Base-by-base conservation (phyloP, 2,113 vertebrate species). In the Salvator merianae region DNA sequence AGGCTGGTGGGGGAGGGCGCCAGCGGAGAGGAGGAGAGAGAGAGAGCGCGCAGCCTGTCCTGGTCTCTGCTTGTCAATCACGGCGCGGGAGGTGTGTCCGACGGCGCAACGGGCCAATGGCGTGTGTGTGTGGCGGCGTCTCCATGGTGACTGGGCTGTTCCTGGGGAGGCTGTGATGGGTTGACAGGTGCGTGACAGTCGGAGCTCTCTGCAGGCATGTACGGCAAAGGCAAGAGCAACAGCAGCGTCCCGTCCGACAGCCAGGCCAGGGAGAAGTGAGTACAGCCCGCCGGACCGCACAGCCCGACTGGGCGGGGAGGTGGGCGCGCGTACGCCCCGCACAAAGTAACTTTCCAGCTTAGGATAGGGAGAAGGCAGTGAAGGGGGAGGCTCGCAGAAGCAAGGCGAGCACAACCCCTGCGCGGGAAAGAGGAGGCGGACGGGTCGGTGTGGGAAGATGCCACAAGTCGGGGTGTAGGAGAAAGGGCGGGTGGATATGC, bases 111-210 rank as follows among this genome's bases (percentile, higher is more conserved):
- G 94, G 94, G 94, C 98, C 98, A 98, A 98, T 98, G 91, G 96
- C 89, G 93, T 91, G 90, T 92, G 95, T 96, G 95, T 97, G 96
- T 96, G 96, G 94, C 92, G 93, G 97, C 95, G 98, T 98, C 97
- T 94, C 97, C 95, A 98, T 98, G 97, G 97, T 97, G 97, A 98
- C 96, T 97, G 97, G 97, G 97, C 96, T 96, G 97, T 97, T 96
- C 97, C 97, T 93, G 93, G 96, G 96, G 97, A 97, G 97, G 97
- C 96, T 97, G 97, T 98, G 98, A 98, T 98, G 97, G 97, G 97
- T 98, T 98, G 97, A 98, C 97, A 98, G 97, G 97, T 98, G 98
- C 96, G 97, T 97, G 98, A 98, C 97, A 98, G 97, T 97, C 96
- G 96, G 95, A 97, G 97, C 97, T 97, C 97, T 98, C 96, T 97